Evolutionary conservation across 1,140 invertebrate species (phyloP).

Genomic region (Chrysopa pallens): DNA sequence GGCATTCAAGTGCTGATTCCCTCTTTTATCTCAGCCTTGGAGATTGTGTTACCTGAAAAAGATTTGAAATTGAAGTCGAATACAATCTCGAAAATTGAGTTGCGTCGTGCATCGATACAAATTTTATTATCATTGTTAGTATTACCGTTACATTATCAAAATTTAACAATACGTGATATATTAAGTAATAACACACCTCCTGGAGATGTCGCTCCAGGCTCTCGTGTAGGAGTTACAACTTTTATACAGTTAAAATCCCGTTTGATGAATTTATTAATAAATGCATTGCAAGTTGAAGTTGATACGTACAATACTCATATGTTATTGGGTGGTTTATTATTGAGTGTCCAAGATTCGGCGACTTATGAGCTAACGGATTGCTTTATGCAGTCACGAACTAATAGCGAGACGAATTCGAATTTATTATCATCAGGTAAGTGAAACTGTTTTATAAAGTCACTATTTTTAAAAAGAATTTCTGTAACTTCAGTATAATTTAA

Average conservation of each 20-base stretch:
- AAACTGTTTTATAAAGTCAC: too few species aligned
- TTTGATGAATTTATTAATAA: constrained; percentile 71
- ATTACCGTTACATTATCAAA: constrained; percentile 81
- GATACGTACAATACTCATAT: constrained; percentile 82
- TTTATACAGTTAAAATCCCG: constrained; percentile 67
- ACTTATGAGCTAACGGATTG: constrained; percentile 53
- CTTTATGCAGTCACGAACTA: constrained; percentile 28
- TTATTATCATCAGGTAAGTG: constrained; percentile 50
- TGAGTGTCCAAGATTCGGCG: constrained; percentile 69
- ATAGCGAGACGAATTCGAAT: constrained; percentile 40
- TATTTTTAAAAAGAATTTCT: too few species aligned
- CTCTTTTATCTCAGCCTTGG: constrained; percentile 72
- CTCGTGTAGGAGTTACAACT: constrained; percentile 28
- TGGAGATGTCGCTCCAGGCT: constrained; percentile 2
- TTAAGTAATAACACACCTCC: constrained; percentile 17
- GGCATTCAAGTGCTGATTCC: constrained; percentile 85
- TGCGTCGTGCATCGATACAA: constrained; percentile 79
- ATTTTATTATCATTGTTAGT: constrained; percentile 75
- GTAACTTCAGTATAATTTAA: too few species aligned
- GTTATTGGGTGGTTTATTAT: constrained; percentile 60
- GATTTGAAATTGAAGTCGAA: constrained; percentile 45
- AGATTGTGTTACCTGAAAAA: constrained; percentile 50
- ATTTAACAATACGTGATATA: constrained; percentile 56
- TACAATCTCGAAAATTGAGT: constrained; percentile 50
- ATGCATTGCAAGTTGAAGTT: constrained; percentile 67